These are phyloP conservation scores for Drosophila lacteicornis DNA, from an alignment of 1,140 invertebrate species.

Conservation along the genomic window DNA sequence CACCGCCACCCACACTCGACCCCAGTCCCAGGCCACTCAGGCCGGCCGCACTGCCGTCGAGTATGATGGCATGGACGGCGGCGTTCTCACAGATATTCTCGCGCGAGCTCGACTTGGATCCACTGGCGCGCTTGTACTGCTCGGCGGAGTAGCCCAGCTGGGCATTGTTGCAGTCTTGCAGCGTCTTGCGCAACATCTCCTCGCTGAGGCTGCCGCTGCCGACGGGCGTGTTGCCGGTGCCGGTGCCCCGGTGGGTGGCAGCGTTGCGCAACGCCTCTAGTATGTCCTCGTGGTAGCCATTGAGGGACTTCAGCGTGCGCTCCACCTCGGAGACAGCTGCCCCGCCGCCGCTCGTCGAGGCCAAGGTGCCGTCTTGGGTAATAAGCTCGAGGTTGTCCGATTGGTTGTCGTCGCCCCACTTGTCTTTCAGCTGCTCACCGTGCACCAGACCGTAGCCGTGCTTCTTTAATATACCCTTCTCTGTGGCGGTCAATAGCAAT, in stretches of 20 bases:
- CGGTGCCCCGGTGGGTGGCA: constrained; percentile 89
- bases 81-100: constrained; percentile 89
- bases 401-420: constrained; percentile 90
- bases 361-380: constrained; percentile 88
- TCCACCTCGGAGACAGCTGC: constrained; percentile 91
- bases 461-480: constrained; percentile 96
- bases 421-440: constrained; percentile 88
- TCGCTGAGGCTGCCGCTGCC: constrained; percentile 88
- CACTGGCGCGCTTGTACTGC: constrained; percentile 88
- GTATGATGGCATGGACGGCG: constrained; percentile 85
- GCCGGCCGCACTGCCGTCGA: constrained; percentile 63
- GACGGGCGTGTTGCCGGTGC: constrained; percentile 86
- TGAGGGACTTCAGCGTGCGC: constrained; percentile 92
- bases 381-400: constrained; percentile 90
- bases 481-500: constrained; percentile 86
- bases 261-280: constrained; percentile 94
- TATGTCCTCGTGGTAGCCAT: constrained; percentile 97
- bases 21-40: constrained; percentile 63
- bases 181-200: constrained; percentile 87
- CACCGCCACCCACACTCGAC: constrained; percentile 52
- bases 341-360: constrained; percentile 85
- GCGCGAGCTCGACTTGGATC: constrained; percentile 85
- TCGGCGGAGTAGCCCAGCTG: constrained; percentile 85
- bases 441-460: constrained; percentile 91
- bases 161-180: constrained; percentile 88